Evolutionary conservation across 2,113 vertebrate genomes (phyloP), one percentile per base, ranked within the genome.

Genomic region (Lipophrys pholis): DNA sequence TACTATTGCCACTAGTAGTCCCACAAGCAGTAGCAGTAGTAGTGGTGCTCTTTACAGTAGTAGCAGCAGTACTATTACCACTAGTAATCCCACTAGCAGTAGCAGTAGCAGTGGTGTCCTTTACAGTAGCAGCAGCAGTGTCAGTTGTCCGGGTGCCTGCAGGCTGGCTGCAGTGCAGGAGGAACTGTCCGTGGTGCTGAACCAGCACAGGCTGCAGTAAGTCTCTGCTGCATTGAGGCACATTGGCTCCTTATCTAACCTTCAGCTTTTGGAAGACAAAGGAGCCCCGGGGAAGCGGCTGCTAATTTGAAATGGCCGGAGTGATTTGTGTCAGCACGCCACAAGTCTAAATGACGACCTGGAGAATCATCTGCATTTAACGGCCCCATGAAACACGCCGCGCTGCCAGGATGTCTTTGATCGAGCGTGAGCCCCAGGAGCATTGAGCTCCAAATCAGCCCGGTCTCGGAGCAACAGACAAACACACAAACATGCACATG

Each of bases 131-230:
- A 42, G 5, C 43, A 42, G 30, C 55, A 5, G 10, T 66, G 12
- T 3, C 7, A 53, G 11, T 48, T 0, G 45, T 8, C 5, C 21
- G 1, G 8, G 48, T 17, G 15, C 45, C 45, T 46, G 45, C 45
- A n/a, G 45, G 42, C 42, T 8, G 17, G 50, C 51, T 51, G 59
- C 48, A 0, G 30, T 6, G 41, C 42, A 11, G 38, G 12, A 5
- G 46, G 81, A 89, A 69, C 89, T 88, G 83, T 86, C 85, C 63
- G 0, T 45, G 80, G 89, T 89, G 79, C 89, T 89, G 86, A 78
- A 80, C 0, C 67, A 77, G 66, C 68, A 49, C 58, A n/a, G 15
- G 21, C 75, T 64, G 45, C 67, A 81, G 59, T 6, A 14, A 49
- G 38, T 0, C 55, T 57, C 8, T 48, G 41, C 65, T 66, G 39